phyloP scores from a whole-genome alignment of 1,140 invertebrate species.

The Portunus trituberculatus region DNA sequence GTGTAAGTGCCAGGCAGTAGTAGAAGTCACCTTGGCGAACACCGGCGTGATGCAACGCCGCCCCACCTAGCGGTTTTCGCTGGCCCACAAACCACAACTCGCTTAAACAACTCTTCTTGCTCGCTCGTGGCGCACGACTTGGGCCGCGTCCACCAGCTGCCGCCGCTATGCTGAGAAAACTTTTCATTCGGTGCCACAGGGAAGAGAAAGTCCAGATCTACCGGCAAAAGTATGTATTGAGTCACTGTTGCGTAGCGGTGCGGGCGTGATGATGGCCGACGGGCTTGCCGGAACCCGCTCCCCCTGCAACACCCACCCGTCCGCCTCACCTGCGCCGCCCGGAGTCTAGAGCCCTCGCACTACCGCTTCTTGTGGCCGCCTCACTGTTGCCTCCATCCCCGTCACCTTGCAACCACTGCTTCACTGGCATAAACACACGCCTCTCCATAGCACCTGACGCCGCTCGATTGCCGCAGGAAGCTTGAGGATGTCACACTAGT shows the following conservation, averaged over 20 bases:
- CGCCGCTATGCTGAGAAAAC: neutral
- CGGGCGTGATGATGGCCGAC: conserved; percentile 27
- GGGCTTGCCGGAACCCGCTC: neutral
- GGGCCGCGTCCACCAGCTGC: conserved; percentile 27
- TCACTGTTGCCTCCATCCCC: neutral
- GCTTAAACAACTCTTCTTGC: conserved; percentile 26
- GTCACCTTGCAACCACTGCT: neutral
- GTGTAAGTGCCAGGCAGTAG: conserved; percentile 40
- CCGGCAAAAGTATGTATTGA: neutral
- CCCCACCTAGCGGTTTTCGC: conserved; percentile 26
- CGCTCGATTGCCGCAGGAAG: neutral
- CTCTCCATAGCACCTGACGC: neutral
- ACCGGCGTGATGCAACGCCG: conserved; percentile 32
- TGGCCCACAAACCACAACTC: conserved; percentile 47
- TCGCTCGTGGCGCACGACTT: neutral
- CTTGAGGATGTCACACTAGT: conserved; percentile 25
- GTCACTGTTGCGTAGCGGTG: conserved; percentile 45
- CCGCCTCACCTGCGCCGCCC: neutral
- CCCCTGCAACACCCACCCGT: neutral
- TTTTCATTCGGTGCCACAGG: conserved; percentile 20
- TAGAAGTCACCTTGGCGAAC: conserved; percentile 31
- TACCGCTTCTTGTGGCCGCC: neutral
- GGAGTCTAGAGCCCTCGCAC: neutral
- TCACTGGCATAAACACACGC: conserved; percentile 4
- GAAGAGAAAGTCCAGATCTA: conserved; percentile 30